phyloP scores from a whole-genome alignment of 2,797 vertebrate species.

The Spinibarbus caldwelli region DNA sequence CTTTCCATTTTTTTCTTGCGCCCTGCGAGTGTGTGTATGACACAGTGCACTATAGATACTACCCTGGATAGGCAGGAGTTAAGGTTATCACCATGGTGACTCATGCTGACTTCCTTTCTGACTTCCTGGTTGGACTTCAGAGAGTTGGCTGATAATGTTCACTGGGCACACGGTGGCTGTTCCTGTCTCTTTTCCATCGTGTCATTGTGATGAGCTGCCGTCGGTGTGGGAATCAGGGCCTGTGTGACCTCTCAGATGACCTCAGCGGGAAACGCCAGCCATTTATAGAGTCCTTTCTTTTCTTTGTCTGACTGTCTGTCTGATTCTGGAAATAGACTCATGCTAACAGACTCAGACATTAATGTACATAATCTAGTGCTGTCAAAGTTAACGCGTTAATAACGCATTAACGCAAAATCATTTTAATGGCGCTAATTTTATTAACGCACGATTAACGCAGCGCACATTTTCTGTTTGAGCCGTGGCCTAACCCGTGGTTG shows the following conservation, averaged over 20 bases:
- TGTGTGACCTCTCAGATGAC: conserved; percentile 30
- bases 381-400: too few relatives aligned
- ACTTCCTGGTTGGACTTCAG: conserved; percentile 62
- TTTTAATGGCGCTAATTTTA: too few relatives aligned
- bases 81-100: conserved; percentile 68
- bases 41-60: conserved; percentile 41
- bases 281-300: conserved; percentile 35
- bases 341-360: neutral
- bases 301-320: neutral
- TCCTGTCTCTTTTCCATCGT: conserved; percentile 61
- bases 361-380: neutral
- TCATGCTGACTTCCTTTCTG: conserved; percentile 55
- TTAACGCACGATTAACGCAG: too few relatives aligned
- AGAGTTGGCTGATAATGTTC: conserved; percentile 56
- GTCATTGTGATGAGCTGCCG: conserved; percentile 63
- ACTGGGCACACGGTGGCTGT: conserved; percentile 45
- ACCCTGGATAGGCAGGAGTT: conserved; percentile 54
- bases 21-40: neutral
- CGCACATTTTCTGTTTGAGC: too few relatives aligned
- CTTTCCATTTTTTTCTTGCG: conserved; percentile 6
- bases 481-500: too few relatives aligned
- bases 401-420: too few relatives aligned
- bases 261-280: conserved; percentile 25
- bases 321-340: conserved; percentile 21
- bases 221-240: conserved; percentile 52